Evolutionary conservation across 1,140 invertebrate species (phyloP).

Genomic region (Adoxophyes honmai): DNA sequence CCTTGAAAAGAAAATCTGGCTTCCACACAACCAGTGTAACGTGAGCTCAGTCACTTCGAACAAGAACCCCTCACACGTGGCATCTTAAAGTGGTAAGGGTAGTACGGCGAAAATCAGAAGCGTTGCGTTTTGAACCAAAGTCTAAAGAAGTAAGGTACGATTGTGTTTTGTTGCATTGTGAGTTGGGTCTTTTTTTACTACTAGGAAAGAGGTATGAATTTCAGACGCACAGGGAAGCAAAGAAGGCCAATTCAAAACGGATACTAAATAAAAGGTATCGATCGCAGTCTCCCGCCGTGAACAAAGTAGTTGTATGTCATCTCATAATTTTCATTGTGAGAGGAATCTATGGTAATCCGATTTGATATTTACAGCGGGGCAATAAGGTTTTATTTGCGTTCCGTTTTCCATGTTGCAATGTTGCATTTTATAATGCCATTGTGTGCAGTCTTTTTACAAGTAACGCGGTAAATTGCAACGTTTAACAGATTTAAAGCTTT

Average conservation of each 20-base stretch:
- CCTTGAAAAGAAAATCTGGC: slow-evolving; percentile 35
- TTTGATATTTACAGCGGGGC: neutral
- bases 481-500: too few species aligned
- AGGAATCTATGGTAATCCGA: slow-evolving; percentile 19
- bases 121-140: too few species aligned
- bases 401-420: neutral
- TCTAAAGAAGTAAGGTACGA: too few species aligned
- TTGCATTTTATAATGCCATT: neutral
- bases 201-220: neutral
- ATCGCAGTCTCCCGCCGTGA: slow-evolving; percentile 29
- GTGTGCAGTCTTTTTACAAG: too few species aligned
- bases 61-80: neutral
- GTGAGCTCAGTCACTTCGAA: slow-evolving; percentile 9
- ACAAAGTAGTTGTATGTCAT: slow-evolving; percentile 18
- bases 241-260: slow-evolving; percentile 16
- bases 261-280: slow-evolving; percentile 25
- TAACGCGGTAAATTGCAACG: too few species aligned
- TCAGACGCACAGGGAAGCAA: neutral
- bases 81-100: too few species aligned
- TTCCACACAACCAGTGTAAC: slow-evolving; percentile 20
- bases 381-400: neutral
- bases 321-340: slow-evolving; percentile 30
- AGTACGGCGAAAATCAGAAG: too few species aligned
- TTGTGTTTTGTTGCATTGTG: too few species aligned
- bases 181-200: too few species aligned